phyloP scores from a whole-genome alignment of 2,797 vertebrate species.

The Taenioides sp. region DNA sequence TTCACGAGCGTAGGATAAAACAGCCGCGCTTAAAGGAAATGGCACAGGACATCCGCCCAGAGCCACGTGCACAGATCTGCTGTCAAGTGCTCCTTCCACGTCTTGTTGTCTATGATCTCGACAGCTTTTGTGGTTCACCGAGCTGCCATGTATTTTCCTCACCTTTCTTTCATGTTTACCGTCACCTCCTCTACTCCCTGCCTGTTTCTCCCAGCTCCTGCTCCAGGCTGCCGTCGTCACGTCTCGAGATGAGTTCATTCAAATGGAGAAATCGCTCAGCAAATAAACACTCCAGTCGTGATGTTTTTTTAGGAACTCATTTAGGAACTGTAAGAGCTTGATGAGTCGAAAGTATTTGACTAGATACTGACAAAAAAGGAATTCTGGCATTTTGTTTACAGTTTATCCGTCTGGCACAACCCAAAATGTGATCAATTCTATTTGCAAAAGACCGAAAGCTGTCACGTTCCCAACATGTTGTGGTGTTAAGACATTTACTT shows the following conservation, averaged over 20 bases:
- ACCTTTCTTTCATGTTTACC: slow-evolving; percentile 54
- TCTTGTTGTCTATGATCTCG: slow-evolving; percentile 32
- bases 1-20: slow-evolving; percentile 40
- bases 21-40: slow-evolving; percentile 35
- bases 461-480: slow-evolving; percentile 45
- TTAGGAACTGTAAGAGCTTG: slow-evolving; percentile 21
- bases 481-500: slow-evolving; percentile 52
- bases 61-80: slow-evolving; percentile 50
- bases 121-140: slow-evolving; percentile 27
- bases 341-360: slow-evolving; percentile 25
- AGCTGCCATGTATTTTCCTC: slow-evolving; percentile 40
- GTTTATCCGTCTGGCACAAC: slow-evolving; percentile 29
- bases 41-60: slow-evolving; percentile 46
- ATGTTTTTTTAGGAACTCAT: slow-evolving; percentile 27
- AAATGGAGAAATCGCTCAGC: slow-evolving; percentile 18
- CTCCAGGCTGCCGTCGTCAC: slow-evolving; percentile 27
- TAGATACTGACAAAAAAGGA: slow-evolving; percentile 23
- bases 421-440: slow-evolving; percentile 36
- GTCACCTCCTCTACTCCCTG: slow-evolving; percentile 31
- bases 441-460: slow-evolving; percentile 43
- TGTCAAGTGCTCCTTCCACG: slow-evolving; percentile 42
- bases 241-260: slow-evolving; percentile 32
- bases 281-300: slow-evolving; percentile 23
- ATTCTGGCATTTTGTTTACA: slow-evolving; percentile 21
- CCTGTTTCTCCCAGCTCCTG: slow-evolving; percentile 16